Base-by-base conservation (phyloP, 37 sponge, comb jelly and placozoan species). In the Diacarnus erythraeanus region DNA sequence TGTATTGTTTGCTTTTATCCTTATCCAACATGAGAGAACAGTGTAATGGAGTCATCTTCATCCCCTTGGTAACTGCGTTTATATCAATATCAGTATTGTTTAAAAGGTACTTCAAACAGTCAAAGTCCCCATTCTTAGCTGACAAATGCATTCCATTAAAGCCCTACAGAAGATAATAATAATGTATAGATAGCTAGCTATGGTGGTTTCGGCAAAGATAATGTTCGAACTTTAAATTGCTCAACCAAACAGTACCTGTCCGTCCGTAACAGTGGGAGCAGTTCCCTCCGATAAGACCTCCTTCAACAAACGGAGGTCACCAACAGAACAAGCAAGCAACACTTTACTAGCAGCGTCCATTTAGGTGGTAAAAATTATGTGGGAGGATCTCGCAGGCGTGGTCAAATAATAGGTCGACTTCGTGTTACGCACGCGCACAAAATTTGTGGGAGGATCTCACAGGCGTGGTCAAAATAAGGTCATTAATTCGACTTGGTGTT, bases 241-340 rank as follows among this genome's bases (percentile, higher is more conserved):
- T n/a, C n/a, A n/a, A n/a, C n/a, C n/a, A n/a, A n/a, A 63, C 31
- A 63, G 31, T 63, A 30, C 26, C 18, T 30, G 78, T 44, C 59
- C 51, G 61, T 78, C 66, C 2, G 21, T 38, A 21, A 42, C 64
- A 38, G 3, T n/a, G 0, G 72, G 78, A 21, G 74, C 69, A n/a
- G 58, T 17, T 9, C 75, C 79, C 34, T 47, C 38, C 26, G 63
- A 29, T 38, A 92, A 29, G n/a, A 86, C 85, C 59, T 78, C 51
- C 36, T 82, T 84, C 27, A 92, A 78, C 93, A 89, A 92, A n/a
- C 74, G 29, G 8, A 88, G 42, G 51, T 92, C 89, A 4, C 93
- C 93, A 17, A 88, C 51, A 0, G 77, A 78, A 37, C 89, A 88
- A 0, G 93, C 93, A 34, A 87, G 71, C 22, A 86, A 68, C 26